phyloP scores from a whole-genome alignment of 2,888 invertebrate species.

The Metalampra italica region DNA sequence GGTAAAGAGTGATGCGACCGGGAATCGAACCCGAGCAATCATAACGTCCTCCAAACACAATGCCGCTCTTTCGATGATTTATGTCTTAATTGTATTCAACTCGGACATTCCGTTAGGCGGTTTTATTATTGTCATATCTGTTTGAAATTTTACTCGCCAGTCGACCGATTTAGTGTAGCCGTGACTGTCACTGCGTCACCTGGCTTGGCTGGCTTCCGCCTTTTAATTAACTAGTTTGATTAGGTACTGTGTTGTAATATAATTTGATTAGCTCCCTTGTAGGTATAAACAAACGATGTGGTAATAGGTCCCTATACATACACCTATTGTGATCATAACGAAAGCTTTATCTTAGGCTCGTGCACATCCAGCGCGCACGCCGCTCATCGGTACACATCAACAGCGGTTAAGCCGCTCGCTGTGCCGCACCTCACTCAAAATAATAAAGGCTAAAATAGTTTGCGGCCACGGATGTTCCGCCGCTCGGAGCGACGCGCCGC shows the following conservation, averaged over 20 bases:
- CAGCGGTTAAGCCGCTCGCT: too few relatives aligned
- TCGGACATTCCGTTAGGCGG: conserved; percentile 52
- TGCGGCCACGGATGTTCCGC: too few relatives aligned
- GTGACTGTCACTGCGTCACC: conserved; percentile 20
- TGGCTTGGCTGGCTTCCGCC: conserved; percentile 17
- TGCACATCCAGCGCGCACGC: too few relatives aligned
- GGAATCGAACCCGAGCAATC: conserved; percentile 62
- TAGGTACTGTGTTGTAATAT: not conserved
- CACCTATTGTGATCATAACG: too few relatives aligned
- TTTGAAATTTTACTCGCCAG: conserved; percentile 32
- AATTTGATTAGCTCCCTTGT: too few relatives aligned
- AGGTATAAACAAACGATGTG: too few relatives aligned
- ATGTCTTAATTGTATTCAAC: conserved; percentile 68
- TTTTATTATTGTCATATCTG: conserved; percentile 58
- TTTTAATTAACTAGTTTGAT: not conserved
- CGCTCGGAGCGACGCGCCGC: too few relatives aligned
- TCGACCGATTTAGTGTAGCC: conserved; percentile 24
- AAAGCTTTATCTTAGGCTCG: too few relatives aligned
- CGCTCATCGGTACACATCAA: too few relatives aligned
- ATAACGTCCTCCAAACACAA: conserved; percentile 73
- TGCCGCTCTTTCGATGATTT: conserved; percentile 67
- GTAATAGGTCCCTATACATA: too few relatives aligned
- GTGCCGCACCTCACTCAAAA: too few relatives aligned
- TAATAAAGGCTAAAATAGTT: too few relatives aligned
- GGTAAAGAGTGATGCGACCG: conserved; percentile 59